phyloP scores from a whole-genome alignment of 2,888 invertebrate genomes.

The Lasioglossum villosulum region DNA sequence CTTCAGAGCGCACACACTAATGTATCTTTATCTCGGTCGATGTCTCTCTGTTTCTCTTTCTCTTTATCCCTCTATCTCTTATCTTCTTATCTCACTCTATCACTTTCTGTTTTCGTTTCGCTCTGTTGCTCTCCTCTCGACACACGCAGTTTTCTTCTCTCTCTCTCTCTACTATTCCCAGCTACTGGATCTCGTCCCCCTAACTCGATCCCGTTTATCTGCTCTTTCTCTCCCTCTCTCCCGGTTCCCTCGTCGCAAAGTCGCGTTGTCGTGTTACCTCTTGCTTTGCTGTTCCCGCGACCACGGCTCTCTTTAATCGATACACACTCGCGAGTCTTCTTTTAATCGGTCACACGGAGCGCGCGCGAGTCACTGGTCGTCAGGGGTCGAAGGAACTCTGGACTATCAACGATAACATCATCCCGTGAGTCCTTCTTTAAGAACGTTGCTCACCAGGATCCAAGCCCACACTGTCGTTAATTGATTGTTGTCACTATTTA shows the following conservation, averaged over 20 bases:
- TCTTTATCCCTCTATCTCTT: background rate
- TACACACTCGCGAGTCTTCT: constrained; percentile 48
- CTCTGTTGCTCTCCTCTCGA: constrained; percentile 1
- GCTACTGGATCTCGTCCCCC: background rate
- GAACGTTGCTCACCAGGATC: background rate
- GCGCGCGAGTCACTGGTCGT: constrained; percentile 35
- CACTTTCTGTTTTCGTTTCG: background rate
- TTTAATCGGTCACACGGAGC: constrained; percentile 39
- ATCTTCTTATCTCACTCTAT: background rate
- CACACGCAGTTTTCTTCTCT: constrained; percentile 12
- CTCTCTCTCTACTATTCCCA: background rate
- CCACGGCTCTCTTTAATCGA: constrained; percentile 29
- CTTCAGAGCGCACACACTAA: constrained; percentile 53
- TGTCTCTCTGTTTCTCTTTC: background rate
- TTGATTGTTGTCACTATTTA: background rate
- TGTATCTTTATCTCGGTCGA: background rate
- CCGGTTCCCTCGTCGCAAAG: background rate
- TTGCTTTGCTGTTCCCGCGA: constrained; percentile 1
- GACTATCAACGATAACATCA: constrained; percentile 52
- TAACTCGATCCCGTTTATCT: background rate
- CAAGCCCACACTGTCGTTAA: background rate
- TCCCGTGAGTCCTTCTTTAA: constrained; percentile 26
- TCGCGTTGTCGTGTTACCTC: background rate
- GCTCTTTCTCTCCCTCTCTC: background rate
- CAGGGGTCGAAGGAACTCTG: constrained; percentile 51